Evolutionary conservation across 2,113 vertebrate genomes (phyloP).

Genomic region (Aix galericulata): DNA sequence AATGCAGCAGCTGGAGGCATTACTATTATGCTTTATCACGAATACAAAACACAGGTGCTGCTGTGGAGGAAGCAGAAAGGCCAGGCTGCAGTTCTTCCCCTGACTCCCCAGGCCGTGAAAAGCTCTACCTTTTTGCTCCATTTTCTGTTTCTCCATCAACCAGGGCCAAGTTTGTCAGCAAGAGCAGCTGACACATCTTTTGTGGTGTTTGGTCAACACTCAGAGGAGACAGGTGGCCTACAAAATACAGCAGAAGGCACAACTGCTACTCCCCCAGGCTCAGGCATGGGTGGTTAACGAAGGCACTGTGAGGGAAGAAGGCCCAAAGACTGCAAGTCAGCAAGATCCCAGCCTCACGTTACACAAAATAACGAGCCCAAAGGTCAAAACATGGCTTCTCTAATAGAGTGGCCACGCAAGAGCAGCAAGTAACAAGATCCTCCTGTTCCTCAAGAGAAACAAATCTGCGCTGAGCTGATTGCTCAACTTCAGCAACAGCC

Average conservation of each 20-base stretch:
- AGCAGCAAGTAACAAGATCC: neutral
- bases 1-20: accelerated
- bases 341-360: neutral
- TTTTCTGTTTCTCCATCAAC: neutral
- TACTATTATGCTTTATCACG: neutral
- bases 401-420: neutral
- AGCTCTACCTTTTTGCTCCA: neutral
- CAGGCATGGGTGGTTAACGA: accelerated
- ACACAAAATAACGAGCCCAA: neutral
- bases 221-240: accelerated
- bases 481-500: neutral
- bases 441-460: neutral
- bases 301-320: neutral
- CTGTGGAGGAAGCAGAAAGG: neutral
- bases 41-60: neutral
- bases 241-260: neutral
- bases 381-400: neutral
- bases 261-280: neutral
- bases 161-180: neutral
- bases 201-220: neutral
- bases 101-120: neutral
- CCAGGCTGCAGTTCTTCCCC: neutral
- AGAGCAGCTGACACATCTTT: neutral
- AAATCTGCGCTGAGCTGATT: neutral
- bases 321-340: neutral